Evolutionary conservation across 64 coral and sea anemone genomes (phyloP).

Genomic region (Montipora sp.): DNA sequence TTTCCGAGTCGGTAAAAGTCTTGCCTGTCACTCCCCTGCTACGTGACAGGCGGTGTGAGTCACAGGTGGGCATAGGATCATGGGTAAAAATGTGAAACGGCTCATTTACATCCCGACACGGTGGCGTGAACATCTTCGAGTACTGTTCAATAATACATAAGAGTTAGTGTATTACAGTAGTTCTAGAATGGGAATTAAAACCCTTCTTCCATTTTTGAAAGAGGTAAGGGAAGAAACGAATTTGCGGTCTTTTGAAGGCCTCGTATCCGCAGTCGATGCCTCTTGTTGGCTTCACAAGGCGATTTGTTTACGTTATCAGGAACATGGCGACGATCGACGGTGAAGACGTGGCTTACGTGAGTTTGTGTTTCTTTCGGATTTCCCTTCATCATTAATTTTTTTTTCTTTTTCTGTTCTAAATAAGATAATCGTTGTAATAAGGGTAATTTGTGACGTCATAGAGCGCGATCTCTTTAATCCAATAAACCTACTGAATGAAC

Average conservation of each 20-base stretch:
- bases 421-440: too few species aligned
- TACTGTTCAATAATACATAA: background rate
- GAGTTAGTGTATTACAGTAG: background rate
- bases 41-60: too few species aligned
- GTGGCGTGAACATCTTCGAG: background rate
- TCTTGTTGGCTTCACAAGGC: constrained; percentile 58
- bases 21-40: too few species aligned
- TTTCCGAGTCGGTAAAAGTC: too few species aligned
- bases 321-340: background rate
- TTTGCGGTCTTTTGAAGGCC: constrained; percentile 3
- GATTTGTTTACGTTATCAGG: background rate
- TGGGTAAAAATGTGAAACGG: background rate
- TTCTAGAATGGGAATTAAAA: constrained; percentile 2
- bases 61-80: too few species aligned
- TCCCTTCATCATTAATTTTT: background rate
- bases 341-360: background rate
- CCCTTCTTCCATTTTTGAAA: constrained; percentile 39
- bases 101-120: background rate
- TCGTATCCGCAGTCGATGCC: constrained; percentile 19
- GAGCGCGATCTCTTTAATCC: too few species aligned
- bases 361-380: background rate
- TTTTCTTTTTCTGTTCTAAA: too few species aligned
- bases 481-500: too few species aligned
- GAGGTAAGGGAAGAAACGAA: constrained; percentile 7
- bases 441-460: too few species aligned